Evolutionary conservation across 1,140 invertebrate species (phyloP).

Genomic region (Ooceraea biroi): DNA sequence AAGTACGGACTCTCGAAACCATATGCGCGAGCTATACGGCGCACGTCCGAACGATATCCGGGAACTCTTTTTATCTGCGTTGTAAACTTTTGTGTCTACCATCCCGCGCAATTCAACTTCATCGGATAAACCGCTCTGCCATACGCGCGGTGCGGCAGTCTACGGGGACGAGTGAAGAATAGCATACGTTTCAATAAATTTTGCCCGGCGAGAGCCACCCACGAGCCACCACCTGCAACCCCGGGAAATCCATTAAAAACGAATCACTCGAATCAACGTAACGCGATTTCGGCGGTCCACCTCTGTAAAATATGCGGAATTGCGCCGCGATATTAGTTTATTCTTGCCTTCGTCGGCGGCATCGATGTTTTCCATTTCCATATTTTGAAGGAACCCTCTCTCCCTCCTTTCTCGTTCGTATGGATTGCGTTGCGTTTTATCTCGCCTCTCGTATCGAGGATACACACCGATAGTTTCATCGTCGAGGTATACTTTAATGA

Average conservation of each 20-base stretch:
- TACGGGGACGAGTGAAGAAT: slow-evolving; percentile 76
- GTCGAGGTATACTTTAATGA: not conserved
- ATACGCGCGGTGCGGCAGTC: slow-evolving; percentile 67
- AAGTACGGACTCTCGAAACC: slow-evolving; percentile 53
- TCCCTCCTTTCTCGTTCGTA: too few relatives aligned
- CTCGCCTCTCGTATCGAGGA: not conserved
- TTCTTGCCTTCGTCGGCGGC: slow-evolving; percentile 58
- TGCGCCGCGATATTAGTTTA: slow-evolving; percentile 59
- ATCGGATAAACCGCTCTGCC: slow-evolving; percentile 69
- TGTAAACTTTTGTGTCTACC: slow-evolving; percentile 64
- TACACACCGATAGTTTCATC: not conserved
- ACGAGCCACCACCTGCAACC: slow-evolving; percentile 46
- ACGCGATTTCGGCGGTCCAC: slow-evolving; percentile 56
- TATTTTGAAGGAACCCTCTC: slow-evolving; percentile 56
- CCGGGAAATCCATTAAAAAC: slow-evolving; percentile 63
- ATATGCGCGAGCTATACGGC: slow-evolving; percentile 59
- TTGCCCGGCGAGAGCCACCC: slow-evolving; percentile 56
- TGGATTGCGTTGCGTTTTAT: slow-evolving; percentile 32
- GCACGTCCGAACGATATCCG: slow-evolving; percentile 57
- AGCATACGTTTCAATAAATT: slow-evolving; percentile 82
- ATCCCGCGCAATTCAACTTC: slow-evolving; percentile 71
- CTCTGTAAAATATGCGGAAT: slow-evolving; percentile 59
- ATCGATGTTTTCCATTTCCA: slow-evolving; percentile 56
- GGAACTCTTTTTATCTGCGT: slow-evolving; percentile 58
- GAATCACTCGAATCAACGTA: slow-evolving; percentile 64